Conservation (phyloP, 1,140 invertebrate species). For the Xylocopa sonorina region DNA sequence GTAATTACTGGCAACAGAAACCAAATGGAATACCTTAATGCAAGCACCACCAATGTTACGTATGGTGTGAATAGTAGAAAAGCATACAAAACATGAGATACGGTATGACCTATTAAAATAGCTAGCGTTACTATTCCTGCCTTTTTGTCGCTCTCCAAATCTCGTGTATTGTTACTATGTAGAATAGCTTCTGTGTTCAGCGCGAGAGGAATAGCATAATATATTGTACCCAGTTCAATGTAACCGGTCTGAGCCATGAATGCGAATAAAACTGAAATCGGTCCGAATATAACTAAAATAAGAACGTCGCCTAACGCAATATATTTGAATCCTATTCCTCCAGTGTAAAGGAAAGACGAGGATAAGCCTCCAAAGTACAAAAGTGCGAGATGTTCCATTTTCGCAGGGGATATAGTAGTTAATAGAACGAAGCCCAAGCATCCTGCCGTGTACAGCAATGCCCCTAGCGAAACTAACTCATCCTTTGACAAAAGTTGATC, state of each 20-base stretch:
- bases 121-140: conserved; percentile 96
- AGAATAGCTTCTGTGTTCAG: conserved; percentile 97
- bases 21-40: conserved; percentile 92
- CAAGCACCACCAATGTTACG: conserved; percentile 92
- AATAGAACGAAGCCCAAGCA: conserved; percentile 94
- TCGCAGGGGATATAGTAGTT: conserved; percentile 91
- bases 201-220: conserved; percentile 96
- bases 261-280: conserved; percentile 96
- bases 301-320: conserved; percentile 95
- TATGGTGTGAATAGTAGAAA: conserved; percentile 96
- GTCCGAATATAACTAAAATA: conserved; percentile 96
- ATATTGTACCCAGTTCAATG: conserved; percentile 92
- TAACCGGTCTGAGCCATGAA: conserved; percentile 95
- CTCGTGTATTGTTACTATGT: conserved; percentile 96
- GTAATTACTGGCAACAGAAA: conserved; percentile 94
- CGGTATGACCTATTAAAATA: conserved; percentile 94
- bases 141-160: conserved; percentile 91
- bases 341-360: conserved; percentile 96
- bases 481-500: conserved; percentile 93
- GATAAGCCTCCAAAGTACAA: conserved; percentile 97
- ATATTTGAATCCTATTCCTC: conserved; percentile 96
- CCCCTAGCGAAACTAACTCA: conserved; percentile 93
- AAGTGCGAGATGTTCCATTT: conserved; percentile 96
- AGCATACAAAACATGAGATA: conserved; percentile 95
- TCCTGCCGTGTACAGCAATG: conserved; percentile 92